Evolutionary conservation across 2,888 invertebrate genomes (phyloP).

Genomic region (Acleris holmiana): DNA sequence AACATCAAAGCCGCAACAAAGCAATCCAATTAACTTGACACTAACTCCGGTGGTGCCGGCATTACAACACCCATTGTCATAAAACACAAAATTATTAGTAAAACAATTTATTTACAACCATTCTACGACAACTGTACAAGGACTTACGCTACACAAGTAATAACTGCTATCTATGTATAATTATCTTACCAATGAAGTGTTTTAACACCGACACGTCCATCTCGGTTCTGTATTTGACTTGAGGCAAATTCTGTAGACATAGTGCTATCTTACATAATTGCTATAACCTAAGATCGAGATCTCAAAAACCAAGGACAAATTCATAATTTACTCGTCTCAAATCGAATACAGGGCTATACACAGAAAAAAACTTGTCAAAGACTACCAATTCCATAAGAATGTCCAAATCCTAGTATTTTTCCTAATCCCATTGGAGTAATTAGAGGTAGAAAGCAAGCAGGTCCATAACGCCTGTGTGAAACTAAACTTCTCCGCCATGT

Average conservation of each 20-base stretch:
- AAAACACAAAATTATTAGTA: conserved; percentile 46
- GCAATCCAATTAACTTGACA: conserved; percentile 12
- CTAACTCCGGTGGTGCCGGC: conserved; percentile 72
- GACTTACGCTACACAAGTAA: conserved; percentile 45
- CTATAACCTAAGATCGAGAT: not conserved
- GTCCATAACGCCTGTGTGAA: no score
- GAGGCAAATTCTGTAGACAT: not conserved
- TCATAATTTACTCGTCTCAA: not conserved
- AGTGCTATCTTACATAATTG: not conserved
- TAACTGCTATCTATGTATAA: conserved; percentile 12
- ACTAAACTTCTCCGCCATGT: no score
- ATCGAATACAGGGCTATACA: not conserved
- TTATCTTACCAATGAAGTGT: conserved; percentile 47
- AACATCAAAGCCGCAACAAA: conserved; percentile 30
- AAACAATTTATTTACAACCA: conserved; percentile 44
- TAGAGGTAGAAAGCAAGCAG: no score
- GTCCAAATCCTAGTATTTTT: not conserved
- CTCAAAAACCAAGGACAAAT: not conserved
- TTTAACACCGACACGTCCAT: conserved; percentile 78
- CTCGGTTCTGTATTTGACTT: conserved; percentile 30
- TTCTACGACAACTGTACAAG: conserved; percentile 58
- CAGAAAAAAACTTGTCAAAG: not conserved
- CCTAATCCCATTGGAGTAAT: no score
- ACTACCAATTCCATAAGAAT: not conserved
- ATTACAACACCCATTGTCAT: conserved; percentile 64